Evolutionary conservation across 2,797 vertebrate genomes (phyloP), one percentile per base, ranked within the genome.

Genomic region (Danio tinwini): DNA sequence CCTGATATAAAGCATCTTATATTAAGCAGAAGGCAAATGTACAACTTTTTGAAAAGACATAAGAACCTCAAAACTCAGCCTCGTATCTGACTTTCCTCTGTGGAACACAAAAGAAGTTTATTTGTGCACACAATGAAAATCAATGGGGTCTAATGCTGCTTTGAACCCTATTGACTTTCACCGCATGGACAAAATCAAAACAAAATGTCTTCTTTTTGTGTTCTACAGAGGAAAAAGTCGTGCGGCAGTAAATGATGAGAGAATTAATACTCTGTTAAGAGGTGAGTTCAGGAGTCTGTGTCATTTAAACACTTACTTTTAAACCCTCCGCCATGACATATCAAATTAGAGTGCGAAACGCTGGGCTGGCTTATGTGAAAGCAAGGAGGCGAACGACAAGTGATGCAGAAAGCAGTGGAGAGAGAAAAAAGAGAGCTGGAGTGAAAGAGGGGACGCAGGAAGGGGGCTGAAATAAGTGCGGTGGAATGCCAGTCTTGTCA

Each of bases 401-500:
- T 6, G 81, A 50, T 40, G 29, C 47, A 72, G 83, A 86, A 77
- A 73, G 44, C 64, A 80, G 68, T 65, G 55, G 71, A 53, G 75
- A 78, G 78, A 78, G 80, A 70, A 76, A 79, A 55, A 70, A 29
- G 53, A 80, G 49, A 82, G 69, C 37, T 45, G 55, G 53, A 62
- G 50, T 13, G 72, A 62, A 71, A 74, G 68, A 65, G 75, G 65
- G 81, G 62, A 53, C n/a, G 45, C 42, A 45, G 64, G 37, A 69
- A 70, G 71, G 71, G 49, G 69, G 78, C 76, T 86, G 80, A 86
- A 85, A 85, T 85, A 84, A 86, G 78, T 76, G 81, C 64, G 52
- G 80, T 80, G 83, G 81, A 84, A 88, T 85, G 77, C 68, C 83
- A 70, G 84, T 83, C 82, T 82, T 80, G 85, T 85, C 83, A 85